Evolutionary conservation across 2,888 invertebrate genomes (phyloP).

Genomic region (Rhamnusium bicolor): DNA sequence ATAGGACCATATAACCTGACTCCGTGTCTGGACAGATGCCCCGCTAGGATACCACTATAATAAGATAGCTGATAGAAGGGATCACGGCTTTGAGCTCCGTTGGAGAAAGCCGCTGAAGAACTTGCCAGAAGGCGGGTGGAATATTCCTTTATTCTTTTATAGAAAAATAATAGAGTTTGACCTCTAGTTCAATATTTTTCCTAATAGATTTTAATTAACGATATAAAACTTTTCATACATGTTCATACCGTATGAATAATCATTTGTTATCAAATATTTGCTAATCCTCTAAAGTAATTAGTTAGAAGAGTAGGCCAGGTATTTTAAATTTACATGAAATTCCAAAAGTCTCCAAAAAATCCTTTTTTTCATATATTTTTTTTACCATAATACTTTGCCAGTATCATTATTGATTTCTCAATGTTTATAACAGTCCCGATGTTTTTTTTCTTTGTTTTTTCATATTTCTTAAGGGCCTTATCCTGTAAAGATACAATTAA

Average conservation of each 20-base stretch:
- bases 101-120: constrained; percentile 51
- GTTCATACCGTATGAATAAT: constrained; percentile 3
- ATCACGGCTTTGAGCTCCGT: constrained; percentile 51
- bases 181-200: constrained; percentile 36
- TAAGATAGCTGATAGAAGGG: constrained; percentile 61
- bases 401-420: no score
- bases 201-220: constrained; percentile 65
- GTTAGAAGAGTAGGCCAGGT: background rate
- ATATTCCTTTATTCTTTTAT: constrained; percentile 2
- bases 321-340: no score
- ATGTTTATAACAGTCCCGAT: no score
- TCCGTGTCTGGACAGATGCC: constrained; percentile 58
- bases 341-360: no score
- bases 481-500: no score
- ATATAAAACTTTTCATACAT: constrained; percentile 62
- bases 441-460: no score
- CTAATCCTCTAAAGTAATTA: constrained; percentile 7
- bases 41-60: constrained; percentile 65
- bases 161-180: constrained; percentile 21
- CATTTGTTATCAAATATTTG: constrained; percentile 16
- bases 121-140: constrained; percentile 25
- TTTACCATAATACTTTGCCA: no score
- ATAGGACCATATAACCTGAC: background rate
- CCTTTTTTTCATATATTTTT: no score
- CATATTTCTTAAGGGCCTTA: no score